Conservation (phyloP, 1,140 invertebrate genomes). For the Heliconius eleuchia region DNA sequence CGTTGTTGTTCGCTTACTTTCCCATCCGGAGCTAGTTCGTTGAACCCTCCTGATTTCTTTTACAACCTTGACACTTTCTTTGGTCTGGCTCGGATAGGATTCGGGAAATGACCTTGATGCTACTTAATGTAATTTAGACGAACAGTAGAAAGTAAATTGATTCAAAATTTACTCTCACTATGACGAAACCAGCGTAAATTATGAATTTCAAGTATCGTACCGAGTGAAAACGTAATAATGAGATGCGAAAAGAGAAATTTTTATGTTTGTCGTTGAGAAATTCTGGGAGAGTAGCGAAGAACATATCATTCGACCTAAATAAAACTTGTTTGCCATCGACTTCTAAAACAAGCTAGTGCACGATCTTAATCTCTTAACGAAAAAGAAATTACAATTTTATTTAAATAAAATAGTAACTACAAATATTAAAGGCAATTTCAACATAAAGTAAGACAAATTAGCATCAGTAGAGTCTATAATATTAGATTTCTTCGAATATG, state of each 20-base stretch:
- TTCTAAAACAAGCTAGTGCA: conserved; percentile 43
- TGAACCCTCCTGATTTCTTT: conserved; percentile 76
- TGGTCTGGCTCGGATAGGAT: conserved; percentile 59
- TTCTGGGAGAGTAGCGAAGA: conserved; percentile 71
- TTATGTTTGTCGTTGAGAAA: conserved; percentile 77
- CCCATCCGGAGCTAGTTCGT: conserved; percentile 64
- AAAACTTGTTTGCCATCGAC: conserved; percentile 67
- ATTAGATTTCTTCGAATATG: conserved; percentile 68
- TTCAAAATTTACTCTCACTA: conserved; percentile 71
- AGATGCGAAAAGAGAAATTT: conserved; percentile 80
- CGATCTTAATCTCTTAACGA: conserved; percentile 46
- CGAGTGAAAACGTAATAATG: conserved; percentile 78
- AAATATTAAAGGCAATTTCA: background rate
- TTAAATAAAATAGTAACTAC: background rate
- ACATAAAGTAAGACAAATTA: background rate
- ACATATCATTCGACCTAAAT: conserved; percentile 69
- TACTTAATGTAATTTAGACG: conserved; percentile 37
- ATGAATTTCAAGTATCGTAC: conserved; percentile 60
- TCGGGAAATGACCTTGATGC: conserved; percentile 63
- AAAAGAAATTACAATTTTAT: conserved; percentile 42
- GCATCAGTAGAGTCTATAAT: conserved; percentile 39
- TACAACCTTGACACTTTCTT: conserved; percentile 79
- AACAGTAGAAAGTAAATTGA: conserved; percentile 70
- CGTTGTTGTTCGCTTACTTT: conserved; percentile 68
- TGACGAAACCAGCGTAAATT: conserved; percentile 67